Conservation (phyloP, 2,113 vertebrate genomes). For the Gnathonemus longibarbis region DNA sequence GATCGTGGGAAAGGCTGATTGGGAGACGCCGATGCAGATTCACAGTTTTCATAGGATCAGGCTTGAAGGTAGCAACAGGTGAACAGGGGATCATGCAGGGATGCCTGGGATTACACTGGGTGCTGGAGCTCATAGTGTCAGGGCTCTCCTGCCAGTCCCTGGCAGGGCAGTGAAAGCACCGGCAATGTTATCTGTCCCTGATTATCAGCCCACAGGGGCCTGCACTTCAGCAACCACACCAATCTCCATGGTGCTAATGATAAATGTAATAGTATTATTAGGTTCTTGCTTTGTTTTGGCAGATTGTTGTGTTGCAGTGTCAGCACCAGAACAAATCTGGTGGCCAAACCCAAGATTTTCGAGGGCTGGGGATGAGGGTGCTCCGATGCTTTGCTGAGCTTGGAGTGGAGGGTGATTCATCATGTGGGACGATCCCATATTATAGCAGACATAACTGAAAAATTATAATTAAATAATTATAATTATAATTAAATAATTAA, state of each 20-base stretch:
- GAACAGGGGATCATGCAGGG: background rate
- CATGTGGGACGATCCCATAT: background rate
- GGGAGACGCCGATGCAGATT: background rate
- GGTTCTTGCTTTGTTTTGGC: background rate
- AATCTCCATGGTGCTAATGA: background rate
- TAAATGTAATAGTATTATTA: background rate
- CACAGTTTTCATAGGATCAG: background rate
- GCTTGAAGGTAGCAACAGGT: background rate
- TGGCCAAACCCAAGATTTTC: background rate
- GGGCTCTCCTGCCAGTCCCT: background rate
- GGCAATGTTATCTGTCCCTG: background rate
- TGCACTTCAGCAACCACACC: background rate
- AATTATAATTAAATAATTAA: background rate
- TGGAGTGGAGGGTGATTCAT: background rate
- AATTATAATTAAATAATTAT: background rate
- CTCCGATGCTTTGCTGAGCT: background rate
- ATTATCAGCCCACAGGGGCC: background rate
- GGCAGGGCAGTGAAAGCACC: background rate
- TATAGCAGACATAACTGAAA: background rate
- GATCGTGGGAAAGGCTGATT: conserved; percentile 8
- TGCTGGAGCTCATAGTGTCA: background rate
- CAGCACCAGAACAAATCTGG: background rate
- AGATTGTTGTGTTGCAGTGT: background rate
- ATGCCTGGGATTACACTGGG: background rate
- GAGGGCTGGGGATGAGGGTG: background rate